phyloP scores from a whole-genome alignment of 2,888 invertebrate species.

The Osedax frankpressi region DNA sequence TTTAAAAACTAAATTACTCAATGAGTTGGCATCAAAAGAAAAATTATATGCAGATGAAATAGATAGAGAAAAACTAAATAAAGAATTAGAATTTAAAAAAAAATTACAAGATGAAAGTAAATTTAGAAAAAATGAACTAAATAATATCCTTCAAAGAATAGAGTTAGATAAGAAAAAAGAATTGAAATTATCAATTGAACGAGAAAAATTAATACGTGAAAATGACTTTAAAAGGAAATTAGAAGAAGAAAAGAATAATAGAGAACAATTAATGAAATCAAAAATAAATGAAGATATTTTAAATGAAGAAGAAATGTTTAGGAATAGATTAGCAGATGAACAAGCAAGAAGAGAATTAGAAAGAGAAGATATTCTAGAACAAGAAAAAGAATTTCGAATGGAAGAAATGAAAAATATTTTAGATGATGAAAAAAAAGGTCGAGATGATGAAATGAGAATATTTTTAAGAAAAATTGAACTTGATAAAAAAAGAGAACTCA shows the following conservation, averaged over 20 bases:
- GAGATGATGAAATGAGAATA: background rate
- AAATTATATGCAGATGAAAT: too few species aligned
- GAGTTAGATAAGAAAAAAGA: background rate
- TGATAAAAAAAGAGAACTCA: background rate
- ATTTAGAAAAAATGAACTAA: background rate
- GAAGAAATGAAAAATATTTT: background rate
- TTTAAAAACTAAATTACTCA: too few species aligned
- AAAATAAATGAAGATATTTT: background rate
- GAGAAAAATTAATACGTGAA: background rate
- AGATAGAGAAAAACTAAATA: background rate
- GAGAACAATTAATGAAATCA: background rate
- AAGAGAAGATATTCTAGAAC: background rate
- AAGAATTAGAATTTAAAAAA: background rate
- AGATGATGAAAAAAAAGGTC: background rate
- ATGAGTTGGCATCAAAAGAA: too few species aligned
- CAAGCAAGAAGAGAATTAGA: background rate
- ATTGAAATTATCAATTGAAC: background rate
- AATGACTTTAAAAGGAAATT: background rate
- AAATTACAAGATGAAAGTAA: conserved; percentile 6
- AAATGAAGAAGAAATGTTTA: background rate
- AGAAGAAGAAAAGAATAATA: background rate
- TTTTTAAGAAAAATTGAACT: background rate
- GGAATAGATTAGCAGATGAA: background rate
- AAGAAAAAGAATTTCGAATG: background rate
- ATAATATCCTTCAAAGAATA: background rate